Evolutionary conservation across 1,140 invertebrate species (phyloP).

Genomic region (Leptopilina boulardi): DNA sequence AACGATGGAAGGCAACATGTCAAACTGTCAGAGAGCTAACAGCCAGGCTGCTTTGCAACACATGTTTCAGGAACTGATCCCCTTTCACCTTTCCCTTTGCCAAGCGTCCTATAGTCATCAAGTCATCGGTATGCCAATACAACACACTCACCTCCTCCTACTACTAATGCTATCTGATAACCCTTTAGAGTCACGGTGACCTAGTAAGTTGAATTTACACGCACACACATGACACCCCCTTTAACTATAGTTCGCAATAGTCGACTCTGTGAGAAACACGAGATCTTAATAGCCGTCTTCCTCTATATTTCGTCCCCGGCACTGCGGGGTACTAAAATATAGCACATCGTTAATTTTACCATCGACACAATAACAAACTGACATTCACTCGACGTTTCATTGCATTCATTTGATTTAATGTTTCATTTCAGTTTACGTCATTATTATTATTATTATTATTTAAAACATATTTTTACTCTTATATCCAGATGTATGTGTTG

Average conservation of each 20-base stretch:
- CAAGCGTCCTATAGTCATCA: conserved; percentile 27
- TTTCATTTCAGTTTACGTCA: no score
- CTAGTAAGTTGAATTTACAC: conserved; percentile 62
- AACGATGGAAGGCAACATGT: conserved; percentile 63
- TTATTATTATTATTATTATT: no score
- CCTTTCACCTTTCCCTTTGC: conserved; percentile 16
- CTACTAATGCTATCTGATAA: conserved; percentile 55
- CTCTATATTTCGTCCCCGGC: conserved; percentile 52
- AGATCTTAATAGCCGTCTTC: conserved; percentile 60
- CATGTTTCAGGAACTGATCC: conserved; percentile 47
- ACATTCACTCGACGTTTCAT: neutral
- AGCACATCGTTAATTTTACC: conserved; percentile 38
- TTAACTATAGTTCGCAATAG: neutral
- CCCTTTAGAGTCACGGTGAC: conserved; percentile 64
- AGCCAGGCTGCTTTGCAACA: conserved; percentile 54
- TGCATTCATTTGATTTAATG: no score
- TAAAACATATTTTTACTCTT: no score
- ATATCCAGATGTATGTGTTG: no score
- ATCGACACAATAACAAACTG: neutral
- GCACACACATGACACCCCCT: conserved; percentile 53
- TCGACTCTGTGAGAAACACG: neutral
- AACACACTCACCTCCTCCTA: conserved; percentile 41
- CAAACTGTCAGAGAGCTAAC: conserved; percentile 64
- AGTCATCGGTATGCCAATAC: conserved; percentile 58
- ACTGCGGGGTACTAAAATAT: conserved; percentile 52